phyloP scores from a whole-genome alignment of 2,797 vertebrate genomes.

The Poliocrania exsul region DNA sequence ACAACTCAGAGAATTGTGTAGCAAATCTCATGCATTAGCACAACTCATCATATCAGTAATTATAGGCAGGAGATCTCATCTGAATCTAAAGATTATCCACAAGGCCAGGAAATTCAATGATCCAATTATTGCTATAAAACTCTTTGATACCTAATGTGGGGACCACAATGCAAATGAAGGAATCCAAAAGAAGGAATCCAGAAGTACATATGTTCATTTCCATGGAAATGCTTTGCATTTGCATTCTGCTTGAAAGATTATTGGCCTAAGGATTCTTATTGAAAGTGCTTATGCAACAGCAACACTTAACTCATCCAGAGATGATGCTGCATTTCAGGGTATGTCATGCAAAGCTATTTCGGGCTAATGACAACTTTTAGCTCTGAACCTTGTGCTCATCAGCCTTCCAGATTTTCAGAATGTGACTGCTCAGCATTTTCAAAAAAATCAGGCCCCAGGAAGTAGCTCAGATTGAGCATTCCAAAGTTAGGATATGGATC shows the following conservation, averaged over 20 bases:
- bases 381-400: not conserved
- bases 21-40: not conserved
- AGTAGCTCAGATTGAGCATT: not conserved
- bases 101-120: not conserved
- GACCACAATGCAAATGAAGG: not conserved
- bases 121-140: not conserved
- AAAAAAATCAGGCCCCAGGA: not conserved
- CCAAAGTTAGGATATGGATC: not conserved
- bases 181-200: not conserved
- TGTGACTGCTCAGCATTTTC: not conserved
- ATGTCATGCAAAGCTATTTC: not conserved
- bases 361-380: not conserved
- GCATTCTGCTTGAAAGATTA: constrained; percentile 3
- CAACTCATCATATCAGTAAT: not conserved
- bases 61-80: not conserved
- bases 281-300: not conserved
- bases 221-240: constrained; percentile 37
- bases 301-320: not conserved
- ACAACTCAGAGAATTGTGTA: not conserved
- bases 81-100: not conserved
- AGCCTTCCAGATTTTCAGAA: not conserved
- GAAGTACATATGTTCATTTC: constrained; percentile 20
- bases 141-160: not conserved
- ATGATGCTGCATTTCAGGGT: not conserved
- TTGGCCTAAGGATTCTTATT: not conserved